Evolutionary conservation across 2,888 invertebrate genomes (phyloP), one percentile per base, ranked within the genome.

Genomic region (Hemithea aestivaria): DNA sequence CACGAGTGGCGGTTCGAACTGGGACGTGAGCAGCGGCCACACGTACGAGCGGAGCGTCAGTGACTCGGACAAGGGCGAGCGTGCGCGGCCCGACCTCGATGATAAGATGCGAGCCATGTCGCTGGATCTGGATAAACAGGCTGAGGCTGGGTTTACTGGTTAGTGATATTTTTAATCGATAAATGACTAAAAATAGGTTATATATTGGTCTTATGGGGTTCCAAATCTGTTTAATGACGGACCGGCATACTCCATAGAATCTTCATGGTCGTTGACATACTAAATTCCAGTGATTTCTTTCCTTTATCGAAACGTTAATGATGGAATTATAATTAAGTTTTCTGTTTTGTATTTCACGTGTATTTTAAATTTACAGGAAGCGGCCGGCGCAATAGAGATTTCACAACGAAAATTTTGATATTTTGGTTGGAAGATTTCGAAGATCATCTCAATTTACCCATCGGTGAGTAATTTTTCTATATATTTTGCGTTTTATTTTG

Each of bases 401-500:
- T 88, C 87, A 55, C 91, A 67, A 67, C 94, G 0, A 95, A 95
- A 77, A 94, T 96, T 43, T 92, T 98, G 72, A 92, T 99, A 2
- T 94, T 98, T 23, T 99, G 99, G 99, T 76, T 99, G 38, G 99
- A 99, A 74, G 96, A 96, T 66, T 94, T 93, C 56, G 98, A 99
- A 71, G 99, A 99, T 82, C 92, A 94, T 74, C 88, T 93, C 10
- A 92, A 93, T 74, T 91, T 99, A 68, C 97, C 99, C 3, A 90
- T 95, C 37, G 93, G 96, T 96, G 72, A 74, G 88, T 65, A 3
- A 27, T 6, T 1, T 16, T 4, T 16, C 2, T 5, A 2, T 16
- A 11, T 9, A 22, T 28, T 22, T 6, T 6, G n/a, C 9, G 8
- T 16, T 29, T 6, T 20, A 40, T 6, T 10, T 6, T 23, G 2